phyloP scores from a whole-genome alignment of 2,797 vertebrate species.

The Lacerta bilineata region DNA sequence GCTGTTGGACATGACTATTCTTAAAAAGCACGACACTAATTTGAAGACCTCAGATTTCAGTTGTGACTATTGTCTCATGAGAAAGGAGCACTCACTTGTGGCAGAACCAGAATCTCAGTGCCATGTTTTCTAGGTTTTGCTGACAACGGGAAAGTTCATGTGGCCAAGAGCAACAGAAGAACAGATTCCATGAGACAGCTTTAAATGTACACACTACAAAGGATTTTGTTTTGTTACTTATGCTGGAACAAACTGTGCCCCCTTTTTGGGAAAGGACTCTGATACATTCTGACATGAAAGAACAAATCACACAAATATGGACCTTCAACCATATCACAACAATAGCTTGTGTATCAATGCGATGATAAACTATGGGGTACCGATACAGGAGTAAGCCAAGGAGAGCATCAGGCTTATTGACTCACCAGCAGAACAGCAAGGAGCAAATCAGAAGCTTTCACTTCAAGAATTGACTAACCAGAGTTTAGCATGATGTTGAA shows the following conservation, averaged over 20 bases:
- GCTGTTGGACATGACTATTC: neutral
- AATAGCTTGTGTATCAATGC: neutral
- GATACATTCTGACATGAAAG: conserved; percentile 23
- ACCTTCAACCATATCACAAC: neutral
- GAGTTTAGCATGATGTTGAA: neutral
- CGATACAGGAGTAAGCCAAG: too few relatives aligned
- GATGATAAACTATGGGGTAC: neutral
- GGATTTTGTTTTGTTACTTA: conserved; percentile 60
- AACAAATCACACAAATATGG: conserved; percentile 24
- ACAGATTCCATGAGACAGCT: conserved; percentile 76
- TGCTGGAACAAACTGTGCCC: conserved; percentile 64
- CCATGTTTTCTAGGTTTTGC: conserved; percentile 82
- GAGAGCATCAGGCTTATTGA: neutral
- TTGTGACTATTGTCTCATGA: conserved; percentile 57
- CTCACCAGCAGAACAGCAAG: too few relatives aligned
- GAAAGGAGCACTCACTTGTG: conserved; percentile 63
- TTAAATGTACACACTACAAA: conserved; percentile 74
- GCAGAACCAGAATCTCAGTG: conserved; percentile 70
- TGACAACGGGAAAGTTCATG: conserved; percentile 78
- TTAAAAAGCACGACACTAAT: conserved; percentile 40
- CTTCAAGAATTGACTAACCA: neutral
- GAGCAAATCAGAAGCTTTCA: neutral
- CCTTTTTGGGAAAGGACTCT: conserved; percentile 32
- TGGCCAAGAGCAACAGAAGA: conserved; percentile 77
- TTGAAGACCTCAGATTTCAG: conserved; percentile 45